A percentile compares a stretch with the other conserved stretches of the same genome.
These are phyloP conservation scores for Dasypolia templi DNA, from an alignment of 2,888 invertebrate species.

Conservation along the genomic window DNA sequence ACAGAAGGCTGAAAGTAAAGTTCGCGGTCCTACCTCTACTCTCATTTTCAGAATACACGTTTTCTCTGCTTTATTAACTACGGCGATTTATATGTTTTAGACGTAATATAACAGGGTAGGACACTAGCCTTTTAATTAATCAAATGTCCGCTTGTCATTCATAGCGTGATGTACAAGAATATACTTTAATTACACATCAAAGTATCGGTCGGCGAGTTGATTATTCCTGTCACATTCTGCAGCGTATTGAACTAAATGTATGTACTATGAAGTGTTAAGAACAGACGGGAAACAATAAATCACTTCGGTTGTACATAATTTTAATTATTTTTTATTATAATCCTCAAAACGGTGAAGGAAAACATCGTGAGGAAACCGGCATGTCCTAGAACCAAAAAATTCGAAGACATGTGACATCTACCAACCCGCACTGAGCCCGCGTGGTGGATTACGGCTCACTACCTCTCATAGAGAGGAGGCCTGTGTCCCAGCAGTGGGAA, in stretches of 20 bases:
- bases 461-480: no score
- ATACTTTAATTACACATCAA: slow-evolving; percentile 57
- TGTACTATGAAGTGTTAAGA: slow-evolving; percentile 31
- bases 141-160: slow-evolving; percentile 51
- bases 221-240: slow-evolving; percentile 52
- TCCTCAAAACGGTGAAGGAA: no score
- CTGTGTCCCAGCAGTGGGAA: no score
- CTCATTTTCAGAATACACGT: slow-evolving; percentile 53
- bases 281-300: slow-evolving; percentile 60
- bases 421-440: no score
- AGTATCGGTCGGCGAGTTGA: slow-evolving; percentile 49
- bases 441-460: no score
- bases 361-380: no score
- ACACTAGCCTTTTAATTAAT: slow-evolving; percentile 52
- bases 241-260: slow-evolving; percentile 37
- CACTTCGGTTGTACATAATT: slow-evolving; percentile 31
- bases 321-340: slow-evolving; percentile 35
- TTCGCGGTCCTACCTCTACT: slow-evolving; percentile 44
- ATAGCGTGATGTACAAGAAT: slow-evolving; percentile 50
- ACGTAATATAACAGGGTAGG: slow-evolving; percentile 22
- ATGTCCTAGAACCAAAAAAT: no score
- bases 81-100: slow-evolving; percentile 36
- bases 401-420: no score
- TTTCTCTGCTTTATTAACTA: slow-evolving; percentile 37
- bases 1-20: slow-evolving; percentile 54